Conservation (phyloP, 2,797 vertebrate genomes). For the Myotis daubentonii region DNA sequence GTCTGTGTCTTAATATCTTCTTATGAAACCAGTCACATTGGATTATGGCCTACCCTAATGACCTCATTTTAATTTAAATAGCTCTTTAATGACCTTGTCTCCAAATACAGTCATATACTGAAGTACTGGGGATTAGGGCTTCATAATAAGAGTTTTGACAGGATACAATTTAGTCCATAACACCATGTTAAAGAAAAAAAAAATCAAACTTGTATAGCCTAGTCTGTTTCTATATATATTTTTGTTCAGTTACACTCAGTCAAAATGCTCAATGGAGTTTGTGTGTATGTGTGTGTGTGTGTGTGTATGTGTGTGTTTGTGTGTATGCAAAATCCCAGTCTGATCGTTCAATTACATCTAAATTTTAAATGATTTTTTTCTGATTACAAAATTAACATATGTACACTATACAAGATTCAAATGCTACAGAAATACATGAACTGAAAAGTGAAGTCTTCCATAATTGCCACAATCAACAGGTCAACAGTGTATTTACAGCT, state of each 20-base stretch:
- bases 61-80: background rate
- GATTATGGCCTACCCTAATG: background rate
- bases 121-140: background rate
- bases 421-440: background rate
- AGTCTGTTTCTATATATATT: background rate
- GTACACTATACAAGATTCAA: conserved; percentile 10
- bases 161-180: background rate
- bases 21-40: background rate
- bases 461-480: background rate
- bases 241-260: conserved; percentile 29
- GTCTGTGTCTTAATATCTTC: background rate
- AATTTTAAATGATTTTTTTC: conserved; percentile 52
- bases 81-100: background rate
- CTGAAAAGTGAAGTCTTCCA: conserved; percentile 1
- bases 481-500: conserved; percentile 3
- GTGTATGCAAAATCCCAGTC: background rate
- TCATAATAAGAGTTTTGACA: background rate
- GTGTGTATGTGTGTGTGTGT: background rate
- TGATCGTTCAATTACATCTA: background rate
- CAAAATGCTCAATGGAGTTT: conserved; percentile 19
- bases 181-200: background rate
- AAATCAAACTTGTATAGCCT: background rate
- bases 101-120: background rate
- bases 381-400: background rate
- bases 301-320: background rate